Percentiles rank a stretch among this genome's conserved stretches.
phyloP scores from a whole-genome alignment of 1,140 invertebrate genomes.

The Drosophila nasuta region DNA sequence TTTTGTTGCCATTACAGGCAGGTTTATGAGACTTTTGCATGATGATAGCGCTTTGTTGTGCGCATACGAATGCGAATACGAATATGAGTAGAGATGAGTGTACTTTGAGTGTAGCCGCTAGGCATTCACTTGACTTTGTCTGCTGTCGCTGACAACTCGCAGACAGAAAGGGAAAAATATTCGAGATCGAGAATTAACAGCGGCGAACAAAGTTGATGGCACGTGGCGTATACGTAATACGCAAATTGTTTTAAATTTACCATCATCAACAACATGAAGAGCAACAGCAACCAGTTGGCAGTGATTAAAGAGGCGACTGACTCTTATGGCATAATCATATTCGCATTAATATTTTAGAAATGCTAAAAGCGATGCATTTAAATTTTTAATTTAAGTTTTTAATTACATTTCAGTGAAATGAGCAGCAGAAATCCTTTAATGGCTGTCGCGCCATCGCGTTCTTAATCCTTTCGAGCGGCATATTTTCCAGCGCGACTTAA shows the following conservation, averaged over 20 bases:
- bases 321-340: conserved; percentile 52
- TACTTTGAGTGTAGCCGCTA: conserved; percentile 23
- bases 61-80: conserved; percentile 11
- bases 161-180: conserved; percentile 4
- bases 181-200: neutral
- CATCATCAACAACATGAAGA: neutral
- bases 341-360: conserved; percentile 74
- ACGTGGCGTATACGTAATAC: conserved; percentile 20
- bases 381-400: conserved; percentile 73
- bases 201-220: conserved; percentile 15
- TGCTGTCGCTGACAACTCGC: conserved; percentile 22
- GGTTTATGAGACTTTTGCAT: conserved; percentile 52
- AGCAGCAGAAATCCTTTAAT: conserved; percentile 62
- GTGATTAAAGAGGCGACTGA: conserved; percentile 12
- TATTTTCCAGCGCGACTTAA: conserved; percentile 75
- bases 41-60: conserved; percentile 56
- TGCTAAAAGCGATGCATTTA: conserved; percentile 62
- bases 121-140: conserved; percentile 28
- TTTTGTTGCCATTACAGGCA: conserved; percentile 55
- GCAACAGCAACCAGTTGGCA: neutral
- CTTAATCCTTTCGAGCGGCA: conserved; percentile 76
- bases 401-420: conserved; percentile 63
- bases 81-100: conserved; percentile 1
- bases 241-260: conserved; percentile 63
- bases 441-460: conserved; percentile 52